Conservation (phyloP, 2,113 vertebrate species). For the Redunca redunca region DNA sequence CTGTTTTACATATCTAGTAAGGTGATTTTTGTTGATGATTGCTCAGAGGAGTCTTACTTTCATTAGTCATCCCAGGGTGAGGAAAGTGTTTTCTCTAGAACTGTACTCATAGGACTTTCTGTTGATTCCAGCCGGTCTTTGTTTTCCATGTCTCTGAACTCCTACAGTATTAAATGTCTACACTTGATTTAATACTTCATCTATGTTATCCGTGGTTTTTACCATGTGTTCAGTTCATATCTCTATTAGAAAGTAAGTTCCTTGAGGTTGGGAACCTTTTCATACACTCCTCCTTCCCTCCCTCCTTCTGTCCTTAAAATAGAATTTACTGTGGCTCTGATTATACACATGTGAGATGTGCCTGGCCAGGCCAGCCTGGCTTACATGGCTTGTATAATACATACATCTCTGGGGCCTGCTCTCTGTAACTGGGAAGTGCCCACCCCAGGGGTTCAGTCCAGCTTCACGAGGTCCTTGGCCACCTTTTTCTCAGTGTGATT, state of each 20-base stretch:
- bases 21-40: neutral
- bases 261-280: neutral
- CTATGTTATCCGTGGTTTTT: neutral
- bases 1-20: neutral
- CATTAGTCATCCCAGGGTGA: neutral
- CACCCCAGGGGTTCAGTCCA: constrained; percentile 80
- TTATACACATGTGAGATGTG: constrained; percentile 62
- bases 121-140: neutral
- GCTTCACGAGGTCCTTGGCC: constrained; percentile 89
- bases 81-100: neutral
- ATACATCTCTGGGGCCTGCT: constrained; percentile 28
- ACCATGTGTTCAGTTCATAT: neutral
- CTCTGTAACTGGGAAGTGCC: neutral
- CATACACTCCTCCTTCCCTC: neutral
- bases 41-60: neutral
- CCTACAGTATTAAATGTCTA: neutral
- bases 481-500: constrained; percentile 89
- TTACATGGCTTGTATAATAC: constrained; percentile 66
- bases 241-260: neutral
- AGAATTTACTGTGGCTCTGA: constrained; percentile 72
- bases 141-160: neutral
- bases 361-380: neutral
- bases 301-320: constrained; percentile 29
- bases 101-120: neutral
- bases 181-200: neutral